Evolutionary conservation across 2,888 invertebrate species (phyloP), one percentile per base, ranked within the genome.

Genomic region (Masnerella sp.): DNA sequence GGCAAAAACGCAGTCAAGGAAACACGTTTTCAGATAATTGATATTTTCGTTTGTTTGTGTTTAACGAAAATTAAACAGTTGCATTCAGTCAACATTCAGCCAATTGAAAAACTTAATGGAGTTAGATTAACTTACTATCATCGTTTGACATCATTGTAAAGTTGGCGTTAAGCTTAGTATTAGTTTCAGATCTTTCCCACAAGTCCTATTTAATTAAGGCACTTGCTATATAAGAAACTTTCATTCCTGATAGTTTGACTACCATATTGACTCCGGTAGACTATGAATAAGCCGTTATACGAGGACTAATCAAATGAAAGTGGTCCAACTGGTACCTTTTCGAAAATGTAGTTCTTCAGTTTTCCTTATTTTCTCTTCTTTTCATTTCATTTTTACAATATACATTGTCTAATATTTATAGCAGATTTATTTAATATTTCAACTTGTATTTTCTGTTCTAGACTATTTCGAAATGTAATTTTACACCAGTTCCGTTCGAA

Each of bases 61-160:
- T 7, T 17, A 30, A 9, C 9, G 5, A 9, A 30, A 30, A 2
- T 30, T 5, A n/a, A 2, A 30, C 7, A 15, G 14, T 11, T 15
- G 36, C 4, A 5, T 36, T 36, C 15, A 12, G 38, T 1, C 17
- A 25, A 11, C 12, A 47, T 28, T 49, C n/a, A n/a, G n/a, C n/a
- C n/a, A n/a, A n/a, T 49, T 9, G 25, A 18, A 45, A 47, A 34
- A 8, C 28, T 22, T 64, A 64, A 64, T 45, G 4, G 38, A 64
- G 64, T 64, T 64, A 54, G 64, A 64, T 64, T 64, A 47, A 54
- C 28, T 64, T 64, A 15, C 45, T 54, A 54, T 64, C 64, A 47
- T 54, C 54, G 20, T 49, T 47, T 54, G 28, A 17, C 45, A 34
- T 45, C 36, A 45, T 11, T 49, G 36, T 45, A 20, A 34, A 64